A percentile compares a stretch with the other conserved stretches of the same genome.
phyloP scores from a whole-genome alignment of 1,140 invertebrate genomes.

The Bombus sylvicola region DNA sequence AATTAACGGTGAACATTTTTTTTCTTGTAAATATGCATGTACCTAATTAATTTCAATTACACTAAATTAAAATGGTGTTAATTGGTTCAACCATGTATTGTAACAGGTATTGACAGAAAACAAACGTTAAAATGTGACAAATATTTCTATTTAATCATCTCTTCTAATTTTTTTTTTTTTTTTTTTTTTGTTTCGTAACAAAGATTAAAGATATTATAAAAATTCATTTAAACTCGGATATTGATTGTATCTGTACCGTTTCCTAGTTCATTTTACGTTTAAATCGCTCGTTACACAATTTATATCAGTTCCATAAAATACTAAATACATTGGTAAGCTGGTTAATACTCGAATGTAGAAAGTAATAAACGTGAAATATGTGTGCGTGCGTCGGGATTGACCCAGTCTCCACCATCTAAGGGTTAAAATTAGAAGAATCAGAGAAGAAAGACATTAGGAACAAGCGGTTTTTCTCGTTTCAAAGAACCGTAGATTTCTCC shows the following conservation, averaged over 20 bases:
- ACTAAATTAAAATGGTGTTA: neutral
- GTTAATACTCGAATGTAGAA: no score
- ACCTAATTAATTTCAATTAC: neutral
- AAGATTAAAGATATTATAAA: neutral
- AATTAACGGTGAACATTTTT: neutral
- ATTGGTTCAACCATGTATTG: neutral
- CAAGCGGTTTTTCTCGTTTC: neutral
- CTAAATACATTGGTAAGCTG: no score
- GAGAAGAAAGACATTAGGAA: neutral
- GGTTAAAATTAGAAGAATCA: neutral
- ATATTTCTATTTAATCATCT: neutral
- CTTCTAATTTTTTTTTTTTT: neutral
- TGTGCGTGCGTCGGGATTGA: no score
- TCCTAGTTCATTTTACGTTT: no score
- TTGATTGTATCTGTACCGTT: no score
- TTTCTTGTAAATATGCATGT: no score
- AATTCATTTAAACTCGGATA: neutral
- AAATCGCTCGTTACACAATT: no score
- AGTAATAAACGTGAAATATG: no score
- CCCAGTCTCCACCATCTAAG: no score
- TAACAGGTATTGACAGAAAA: neutral
- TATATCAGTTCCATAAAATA: no score
- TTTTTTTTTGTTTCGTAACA: neutral
- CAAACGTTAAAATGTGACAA: neutral
- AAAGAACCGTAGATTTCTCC: neutral